Conservation (phyloP, 2,888 invertebrate species). For the Brachyopa scutellaris region DNA sequence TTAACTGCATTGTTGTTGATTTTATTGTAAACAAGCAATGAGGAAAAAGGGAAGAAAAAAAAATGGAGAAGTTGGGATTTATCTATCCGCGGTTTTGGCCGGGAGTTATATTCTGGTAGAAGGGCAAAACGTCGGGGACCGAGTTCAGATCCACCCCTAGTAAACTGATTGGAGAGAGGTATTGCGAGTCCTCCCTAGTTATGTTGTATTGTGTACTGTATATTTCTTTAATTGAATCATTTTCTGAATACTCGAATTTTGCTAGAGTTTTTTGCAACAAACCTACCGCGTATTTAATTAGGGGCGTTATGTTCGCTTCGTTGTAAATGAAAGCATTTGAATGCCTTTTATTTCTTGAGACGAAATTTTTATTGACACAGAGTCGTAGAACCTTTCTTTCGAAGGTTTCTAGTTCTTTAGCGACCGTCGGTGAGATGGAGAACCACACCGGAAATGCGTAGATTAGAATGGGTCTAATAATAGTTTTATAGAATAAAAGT, state of each 20-base stretch:
- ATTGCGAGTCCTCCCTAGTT: too few relatives aligned
- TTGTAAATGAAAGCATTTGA: neutral
- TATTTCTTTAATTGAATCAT: neutral
- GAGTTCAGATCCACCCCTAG: too few relatives aligned
- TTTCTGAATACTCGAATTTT: neutral
- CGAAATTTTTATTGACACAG: neutral
- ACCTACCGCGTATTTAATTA: neutral
- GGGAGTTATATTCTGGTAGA: too few relatives aligned
- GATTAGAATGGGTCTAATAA: neutral
- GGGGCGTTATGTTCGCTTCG: neutral
- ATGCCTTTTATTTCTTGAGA: neutral
- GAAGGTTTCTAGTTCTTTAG: neutral
- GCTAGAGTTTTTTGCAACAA: neutral
- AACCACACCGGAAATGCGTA: constrained; percentile 2
- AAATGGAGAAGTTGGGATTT: too few relatives aligned
- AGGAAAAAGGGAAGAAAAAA: too few relatives aligned
- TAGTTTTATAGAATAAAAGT: constrained; percentile 1
- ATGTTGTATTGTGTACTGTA: too few relatives aligned
- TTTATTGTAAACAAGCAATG: too few relatives aligned
- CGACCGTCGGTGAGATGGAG: neutral
- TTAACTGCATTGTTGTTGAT: too few relatives aligned
- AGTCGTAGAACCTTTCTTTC: neutral
- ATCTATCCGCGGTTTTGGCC: too few relatives aligned
- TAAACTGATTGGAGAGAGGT: too few relatives aligned
- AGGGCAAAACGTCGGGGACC: too few relatives aligned